Percentiles rank a stretch among this genome's conserved stretches.
Evolutionary conservation across 2,113 vertebrate genomes (phyloP).

Genomic region (Catharus bicknelli): DNA sequence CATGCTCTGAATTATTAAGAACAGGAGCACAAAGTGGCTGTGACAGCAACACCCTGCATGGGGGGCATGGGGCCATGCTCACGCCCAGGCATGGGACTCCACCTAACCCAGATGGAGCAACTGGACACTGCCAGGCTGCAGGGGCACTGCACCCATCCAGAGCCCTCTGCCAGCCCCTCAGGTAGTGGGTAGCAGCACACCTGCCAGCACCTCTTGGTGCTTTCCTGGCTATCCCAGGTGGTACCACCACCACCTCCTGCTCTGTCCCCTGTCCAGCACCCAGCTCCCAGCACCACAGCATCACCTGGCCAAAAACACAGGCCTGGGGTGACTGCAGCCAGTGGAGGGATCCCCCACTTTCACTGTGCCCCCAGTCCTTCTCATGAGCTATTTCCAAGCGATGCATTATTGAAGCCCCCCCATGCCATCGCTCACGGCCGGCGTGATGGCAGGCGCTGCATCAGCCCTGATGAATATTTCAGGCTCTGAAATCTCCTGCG

Average conservation of each 20-base stretch:
- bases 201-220: background rate
- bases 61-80: accelerated
- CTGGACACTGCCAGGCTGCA: background rate
- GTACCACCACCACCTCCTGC: background rate
- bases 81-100: accelerated
- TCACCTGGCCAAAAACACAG: background rate
- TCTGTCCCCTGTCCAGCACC: background rate
- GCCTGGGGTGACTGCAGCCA: accelerated
- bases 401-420: slow-evolving; percentile 33
- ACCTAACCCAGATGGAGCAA: background rate
- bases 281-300: background rate
- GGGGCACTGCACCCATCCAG: background rate
- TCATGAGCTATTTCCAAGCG: background rate
- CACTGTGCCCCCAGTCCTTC: background rate
- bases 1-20: background rate
- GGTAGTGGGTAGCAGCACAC: background rate
- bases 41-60: accelerated
- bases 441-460: background rate
- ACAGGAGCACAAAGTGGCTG: background rate
- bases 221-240: accelerated
- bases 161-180: background rate
- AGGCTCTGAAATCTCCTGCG: slow-evolving; percentile 9
- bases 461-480: slow-evolving; percentile 58
- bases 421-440: background rate
- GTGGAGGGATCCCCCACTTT: background rate